Evolutionary conservation across 2,113 vertebrate species (phyloP).

Genomic region (Corapipo altera): DNA sequence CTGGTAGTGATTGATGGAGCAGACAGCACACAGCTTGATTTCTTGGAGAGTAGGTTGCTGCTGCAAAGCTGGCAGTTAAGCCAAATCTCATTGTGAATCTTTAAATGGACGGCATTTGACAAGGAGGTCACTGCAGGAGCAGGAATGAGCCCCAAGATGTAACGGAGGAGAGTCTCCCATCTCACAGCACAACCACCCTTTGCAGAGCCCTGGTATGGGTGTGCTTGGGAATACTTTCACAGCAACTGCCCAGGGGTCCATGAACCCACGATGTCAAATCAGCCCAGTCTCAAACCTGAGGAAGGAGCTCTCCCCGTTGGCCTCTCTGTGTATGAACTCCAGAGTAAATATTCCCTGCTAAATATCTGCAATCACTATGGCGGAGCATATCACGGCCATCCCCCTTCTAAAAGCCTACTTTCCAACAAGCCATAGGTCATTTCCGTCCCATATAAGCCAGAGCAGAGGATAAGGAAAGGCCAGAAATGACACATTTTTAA

Average conservation of each 20-base stretch:
- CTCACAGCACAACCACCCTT: neutral
- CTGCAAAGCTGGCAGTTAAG: neutral
- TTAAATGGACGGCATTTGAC: neutral
- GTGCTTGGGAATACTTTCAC: neutral
- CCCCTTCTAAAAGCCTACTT: neutral
- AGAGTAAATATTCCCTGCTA: neutral
- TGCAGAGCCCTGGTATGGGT: neutral
- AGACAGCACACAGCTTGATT: conserved; percentile 27
- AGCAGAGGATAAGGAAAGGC: neutral
- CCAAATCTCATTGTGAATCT: neutral
- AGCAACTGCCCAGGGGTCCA: neutral
- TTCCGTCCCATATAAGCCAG: neutral
- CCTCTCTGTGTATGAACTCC: neutral
- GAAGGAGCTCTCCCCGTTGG: neutral
- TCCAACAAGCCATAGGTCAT: neutral
- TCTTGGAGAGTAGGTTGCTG: neutral
- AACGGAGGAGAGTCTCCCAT: neutral
- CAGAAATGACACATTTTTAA: neutral
- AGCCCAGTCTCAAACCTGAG: neutral
- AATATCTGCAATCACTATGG: neutral
- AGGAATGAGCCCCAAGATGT: neutral
- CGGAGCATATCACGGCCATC: neutral
- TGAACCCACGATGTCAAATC: accelerated
- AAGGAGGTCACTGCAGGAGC: neutral
- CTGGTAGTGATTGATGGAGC: neutral